A percentile compares a stretch with the other conserved stretches of the same genome.
Evolutionary conservation across 2,797 vertebrate species (phyloP).

Genomic region (Peromyscus melanophrys): DNA sequence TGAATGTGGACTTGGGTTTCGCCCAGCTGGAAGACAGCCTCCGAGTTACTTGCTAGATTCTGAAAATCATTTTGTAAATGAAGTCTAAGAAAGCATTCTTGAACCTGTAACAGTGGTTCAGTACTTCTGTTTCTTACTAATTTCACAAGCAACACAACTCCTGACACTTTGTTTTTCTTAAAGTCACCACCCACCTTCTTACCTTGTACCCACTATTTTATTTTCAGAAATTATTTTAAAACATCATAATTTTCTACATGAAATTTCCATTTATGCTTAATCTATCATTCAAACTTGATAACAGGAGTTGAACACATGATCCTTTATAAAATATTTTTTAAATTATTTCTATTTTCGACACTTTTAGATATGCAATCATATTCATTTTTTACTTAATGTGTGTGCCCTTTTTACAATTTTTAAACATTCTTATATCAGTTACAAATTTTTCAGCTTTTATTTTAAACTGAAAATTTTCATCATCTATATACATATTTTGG

Average conservation of each 20-base stretch:
- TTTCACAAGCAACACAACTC: neutral
- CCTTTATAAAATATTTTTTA: constrained; percentile 14
- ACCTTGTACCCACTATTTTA: constrained; percentile 16
- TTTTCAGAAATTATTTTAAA: constrained; percentile 18
- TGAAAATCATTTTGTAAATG: neutral
- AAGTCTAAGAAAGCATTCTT: neutral
- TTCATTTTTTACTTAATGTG: neutral
- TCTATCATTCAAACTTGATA: neutral
- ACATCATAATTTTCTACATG: neutral
- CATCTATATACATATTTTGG: neutral
- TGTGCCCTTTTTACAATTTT: neutral
- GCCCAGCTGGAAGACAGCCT: neutral
- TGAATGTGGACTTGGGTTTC: neutral
- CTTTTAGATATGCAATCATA: neutral
- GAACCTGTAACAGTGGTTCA: neutral
- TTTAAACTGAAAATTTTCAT: constrained; percentile 15
- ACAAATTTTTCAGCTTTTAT: neutral
- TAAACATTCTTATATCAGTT: neutral
- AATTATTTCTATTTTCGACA: neutral
- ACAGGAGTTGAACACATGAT: neutral
- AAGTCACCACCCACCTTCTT: neutral
- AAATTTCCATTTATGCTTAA: neutral
- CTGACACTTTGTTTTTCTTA: neutral
- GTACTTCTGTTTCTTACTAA: neutral
- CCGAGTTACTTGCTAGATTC: neutral